Base-by-base conservation (phyloP, 2,888 invertebrate species). In the Andrena minutula region DNA sequence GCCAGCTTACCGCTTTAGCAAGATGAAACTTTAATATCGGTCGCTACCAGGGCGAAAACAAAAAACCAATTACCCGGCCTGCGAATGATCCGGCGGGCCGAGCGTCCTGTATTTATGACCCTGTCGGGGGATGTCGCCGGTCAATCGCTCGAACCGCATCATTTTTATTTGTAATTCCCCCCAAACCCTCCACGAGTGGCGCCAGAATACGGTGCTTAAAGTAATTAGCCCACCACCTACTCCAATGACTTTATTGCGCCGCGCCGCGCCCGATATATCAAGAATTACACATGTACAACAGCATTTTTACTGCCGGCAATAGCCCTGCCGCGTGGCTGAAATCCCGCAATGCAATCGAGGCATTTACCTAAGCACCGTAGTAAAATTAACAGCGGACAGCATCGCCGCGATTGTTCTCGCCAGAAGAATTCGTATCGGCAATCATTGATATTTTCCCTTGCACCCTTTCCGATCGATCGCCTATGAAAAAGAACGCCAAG, bases 11-110 rank as follows among this genome's bases (percentile, higher is more conserved):
- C 82, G 87, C 83, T 87, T 85, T 82, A 87, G 77, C 83, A 83
- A 85, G 82, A 87, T 85, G 87, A 87, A 87, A 87, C 85, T 87
- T 87, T 87, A 84, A 87, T 87, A 85, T 87, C 75, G 69, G 47
- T 51, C 83, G 70, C 53, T 10, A 5, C 61, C 35, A 41, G 78
- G 28, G 12, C 41, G 65, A 72, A 83, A 81, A 86, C 41, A 81
- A 80, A 58, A 75, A 79, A 81, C 30, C 81, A 81, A 75, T 82
- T 82, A 82, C 58, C 72, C 63, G 71, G 26, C 63, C 41, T 16
- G 41, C 72, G 81, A 82, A 72, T 72, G 68, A 81, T 75, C 63
- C 81, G 66, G 6, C 12, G 26, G 30, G 41, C 20, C 26, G 51
- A 35, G 41, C 61, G 60, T 72, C 60, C 69, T 61, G 64, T 75